Base-by-base conservation (phyloP, 2,797 vertebrate genomes). In the Echiichthys vipera region DNA sequence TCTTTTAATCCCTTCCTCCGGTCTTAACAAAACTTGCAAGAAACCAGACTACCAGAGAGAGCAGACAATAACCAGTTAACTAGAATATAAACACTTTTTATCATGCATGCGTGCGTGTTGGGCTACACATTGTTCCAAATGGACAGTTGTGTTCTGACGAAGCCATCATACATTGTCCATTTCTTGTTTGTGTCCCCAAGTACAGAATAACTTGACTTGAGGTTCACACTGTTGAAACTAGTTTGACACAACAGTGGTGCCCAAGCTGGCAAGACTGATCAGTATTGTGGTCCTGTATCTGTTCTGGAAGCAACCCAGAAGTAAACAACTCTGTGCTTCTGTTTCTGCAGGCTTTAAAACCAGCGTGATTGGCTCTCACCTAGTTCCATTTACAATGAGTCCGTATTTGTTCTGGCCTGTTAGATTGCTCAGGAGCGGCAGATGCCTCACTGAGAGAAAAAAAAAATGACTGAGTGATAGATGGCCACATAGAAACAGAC, bases 391-490 rank as follows among this genome's bases (percentile, higher is more conserved):
- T 30, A 64, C 36, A 50, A 62, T n/a, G 65, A 56, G 27, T 29
- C 43, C 2, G 1, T 25, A 17, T 7, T 34, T 27, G 42, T 17
- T 11, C 17, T n/a, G 12, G 29, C 20, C 25, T 9, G 11, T 36
- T 55, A 45, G 63, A 56, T 57, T 37, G 39, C 58, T 32, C 25
- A 65, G 54, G 39, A 78, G 70, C 27, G 54, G 57, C 56, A 70
- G 55, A 71, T 65, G 51, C 69, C 32, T 80, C 49, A 63, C 51
- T 61, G 63, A 45, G 54, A 43, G 22, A 46, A 27, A 49, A 22
- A 29, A 39, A 50, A 53, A 73, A 65, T 37, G 51, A 72, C 51
- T 51, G 29, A 42, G 54, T 18, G 30, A 74, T 57, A 71, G 59
- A 57, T 29, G 47, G 29, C 3, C 3, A 43, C 6, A 18, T 5